Percentiles rank a stretch among this genome's conserved stretches.
Conservation (phyloP, 1,140 invertebrate genomes). For the Heliothis subflexa region DNA sequence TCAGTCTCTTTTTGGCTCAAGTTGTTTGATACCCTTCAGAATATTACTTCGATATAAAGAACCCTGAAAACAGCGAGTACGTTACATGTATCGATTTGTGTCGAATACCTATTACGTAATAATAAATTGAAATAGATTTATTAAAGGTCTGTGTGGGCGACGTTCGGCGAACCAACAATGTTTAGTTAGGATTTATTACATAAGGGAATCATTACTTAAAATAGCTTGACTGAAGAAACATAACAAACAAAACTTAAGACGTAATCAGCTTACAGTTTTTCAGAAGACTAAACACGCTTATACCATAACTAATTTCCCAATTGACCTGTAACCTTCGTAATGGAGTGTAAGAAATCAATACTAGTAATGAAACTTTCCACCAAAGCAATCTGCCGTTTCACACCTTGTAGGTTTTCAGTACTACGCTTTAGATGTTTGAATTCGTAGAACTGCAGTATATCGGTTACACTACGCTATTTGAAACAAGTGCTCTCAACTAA, state of each 20-base stretch:
- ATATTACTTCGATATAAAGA: background rate
- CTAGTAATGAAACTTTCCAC: no score
- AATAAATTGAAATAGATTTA: constrained; percentile 31
- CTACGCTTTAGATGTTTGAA: no score
- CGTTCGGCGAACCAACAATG: constrained; percentile 1
- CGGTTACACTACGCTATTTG: constrained; percentile 21
- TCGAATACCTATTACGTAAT: constrained; percentile 17
- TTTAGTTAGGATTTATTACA: constrained; percentile 17
- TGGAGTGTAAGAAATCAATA: no score
- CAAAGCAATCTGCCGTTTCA: no score
- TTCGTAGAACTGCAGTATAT: constrained; percentile 3
- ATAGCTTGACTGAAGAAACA: background rate
- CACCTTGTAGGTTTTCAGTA: no score
- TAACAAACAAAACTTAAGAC: background rate
- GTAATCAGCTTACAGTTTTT: no score
- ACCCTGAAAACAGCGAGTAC: background rate
- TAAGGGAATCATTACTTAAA: background rate
- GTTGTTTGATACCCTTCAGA: no score
- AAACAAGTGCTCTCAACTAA: constrained; percentile 36
- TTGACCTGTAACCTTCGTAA: no score
- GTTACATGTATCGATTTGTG: constrained; percentile 4
- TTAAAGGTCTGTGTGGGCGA: constrained; percentile 24
- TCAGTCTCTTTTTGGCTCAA: no score
- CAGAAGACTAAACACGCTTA: no score
- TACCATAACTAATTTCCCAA: no score